Percentiles rank a stretch among this genome's conserved stretches.
These are phyloP conservation scores for Acrobasis suavella DNA, from an alignment of 2,888 invertebrate genomes.

Conservation along the genomic window DNA sequence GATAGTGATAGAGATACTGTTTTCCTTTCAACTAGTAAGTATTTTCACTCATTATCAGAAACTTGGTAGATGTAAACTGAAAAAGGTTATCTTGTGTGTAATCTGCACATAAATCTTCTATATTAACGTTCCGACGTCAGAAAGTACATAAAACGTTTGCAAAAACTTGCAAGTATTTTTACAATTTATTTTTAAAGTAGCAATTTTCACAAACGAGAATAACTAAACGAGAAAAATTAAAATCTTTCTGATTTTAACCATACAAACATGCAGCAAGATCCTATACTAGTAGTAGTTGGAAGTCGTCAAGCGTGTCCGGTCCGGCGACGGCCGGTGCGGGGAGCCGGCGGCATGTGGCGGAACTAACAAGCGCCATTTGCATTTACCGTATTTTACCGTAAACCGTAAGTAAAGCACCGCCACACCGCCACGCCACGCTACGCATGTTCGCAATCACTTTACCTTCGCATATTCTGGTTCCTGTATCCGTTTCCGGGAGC, in stretches of 20 bases:
- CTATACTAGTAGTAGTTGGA: conserved; percentile 35
- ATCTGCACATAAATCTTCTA: too few species aligned
- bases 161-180: too few species aligned
- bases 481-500: conserved; percentile 23
- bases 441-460: conserved; percentile 42
- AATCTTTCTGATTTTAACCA: neutral
- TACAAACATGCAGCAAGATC: neutral
- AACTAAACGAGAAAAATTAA: neutral
- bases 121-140: too few species aligned
- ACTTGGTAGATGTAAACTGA: too few species aligned
- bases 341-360: conserved; percentile 62
- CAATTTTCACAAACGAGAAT: too few species aligned
- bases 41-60: too few species aligned
- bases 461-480: conserved; percentile 45
- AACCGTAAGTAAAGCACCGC: conserved; percentile 45
- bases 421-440: conserved; percentile 31
- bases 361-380: conserved; percentile 70
- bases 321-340: conserved; percentile 37
- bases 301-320: conserved; percentile 56
- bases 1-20: too few species aligned
- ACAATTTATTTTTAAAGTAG: too few species aligned
- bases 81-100: too few species aligned
- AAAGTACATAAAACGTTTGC: too few species aligned
- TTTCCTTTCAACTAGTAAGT: too few species aligned
- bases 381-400: conserved; percentile 68